phyloP scores from a whole-genome alignment of 2,113 vertebrate genomes.

The Arenaria interpres region DNA sequence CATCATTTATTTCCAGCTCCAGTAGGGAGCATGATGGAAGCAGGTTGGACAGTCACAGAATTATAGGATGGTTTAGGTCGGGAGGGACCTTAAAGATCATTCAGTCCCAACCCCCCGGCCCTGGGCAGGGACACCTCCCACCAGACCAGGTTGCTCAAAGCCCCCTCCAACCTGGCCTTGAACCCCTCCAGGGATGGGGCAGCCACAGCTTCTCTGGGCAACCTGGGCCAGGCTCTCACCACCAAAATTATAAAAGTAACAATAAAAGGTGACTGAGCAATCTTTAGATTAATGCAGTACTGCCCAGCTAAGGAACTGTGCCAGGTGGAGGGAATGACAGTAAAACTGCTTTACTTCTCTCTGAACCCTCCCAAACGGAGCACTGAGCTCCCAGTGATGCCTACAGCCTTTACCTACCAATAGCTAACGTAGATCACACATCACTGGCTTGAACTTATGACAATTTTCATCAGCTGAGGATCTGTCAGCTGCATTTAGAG shows the following conservation, averaged over 20 bases:
- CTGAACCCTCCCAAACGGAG: not conserved
- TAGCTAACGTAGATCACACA: slow-evolving; percentile 49
- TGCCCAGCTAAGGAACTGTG: not conserved
- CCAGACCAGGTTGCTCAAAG: no score
- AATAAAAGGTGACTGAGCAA: not conserved
- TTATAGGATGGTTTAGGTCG: no score
- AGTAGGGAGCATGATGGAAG: not conserved
- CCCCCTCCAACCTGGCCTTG: no score
- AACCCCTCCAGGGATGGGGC: no score
- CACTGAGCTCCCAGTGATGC: slow-evolving; percentile 45
- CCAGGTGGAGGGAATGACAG: not conserved
- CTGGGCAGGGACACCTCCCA: no score
- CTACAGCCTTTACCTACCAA: slow-evolving; percentile 6
- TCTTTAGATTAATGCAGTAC: not conserved
- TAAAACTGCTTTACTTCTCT: not conserved
- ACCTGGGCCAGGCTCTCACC: no score
- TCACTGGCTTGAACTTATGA: not conserved
- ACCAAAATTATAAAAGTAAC: not conserved
- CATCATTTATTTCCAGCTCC: not conserved
- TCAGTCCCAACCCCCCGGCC: no score
- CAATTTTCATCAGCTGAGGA: not conserved
- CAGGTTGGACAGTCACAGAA: not conserved
- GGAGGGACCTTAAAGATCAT: no score
- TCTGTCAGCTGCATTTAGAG: not conserved
- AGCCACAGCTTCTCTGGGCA: no score